Percentiles rank a stretch among this genome's conserved stretches.
Evolutionary conservation across 2,797 vertebrate species (phyloP).

Genomic region (Picus viridis): DNA sequence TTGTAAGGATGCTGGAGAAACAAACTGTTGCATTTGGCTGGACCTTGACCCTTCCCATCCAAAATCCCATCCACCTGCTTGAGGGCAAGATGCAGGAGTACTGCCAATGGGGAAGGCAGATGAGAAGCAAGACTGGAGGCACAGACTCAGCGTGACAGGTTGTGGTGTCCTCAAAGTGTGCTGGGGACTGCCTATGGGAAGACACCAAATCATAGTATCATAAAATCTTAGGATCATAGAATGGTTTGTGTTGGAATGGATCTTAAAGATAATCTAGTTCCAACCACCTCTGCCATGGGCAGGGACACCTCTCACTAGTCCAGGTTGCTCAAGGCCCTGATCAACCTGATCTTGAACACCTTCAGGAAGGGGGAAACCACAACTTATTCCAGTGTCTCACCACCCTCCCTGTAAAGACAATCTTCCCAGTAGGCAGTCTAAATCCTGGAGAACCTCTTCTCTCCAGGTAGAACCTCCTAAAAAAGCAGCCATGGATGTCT

Average conservation of each 20-base stretch:
- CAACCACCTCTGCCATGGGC: no score
- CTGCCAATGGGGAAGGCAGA: not conserved
- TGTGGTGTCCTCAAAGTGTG: fast-evolving
- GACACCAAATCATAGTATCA: no score
- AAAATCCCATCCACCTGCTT: not conserved
- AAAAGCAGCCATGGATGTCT: fast-evolving
- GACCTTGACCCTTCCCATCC: not conserved
- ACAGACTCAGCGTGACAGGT: fast-evolving
- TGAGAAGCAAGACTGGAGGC: not conserved
- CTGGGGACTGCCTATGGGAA: not conserved
- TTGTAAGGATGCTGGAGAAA: not conserved
- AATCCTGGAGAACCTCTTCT: not conserved
- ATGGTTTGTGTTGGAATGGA: no score
- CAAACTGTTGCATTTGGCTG: not conserved
- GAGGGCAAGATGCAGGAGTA: not conserved
- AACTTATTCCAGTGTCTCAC: no score
- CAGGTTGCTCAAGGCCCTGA: no score
- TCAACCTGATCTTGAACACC: no score
- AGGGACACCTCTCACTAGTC: no score
- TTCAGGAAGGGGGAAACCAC: no score
- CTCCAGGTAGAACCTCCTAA: not conserved
- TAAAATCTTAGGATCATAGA: no score
- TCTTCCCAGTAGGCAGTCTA: no score
- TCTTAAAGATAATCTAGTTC: no score
- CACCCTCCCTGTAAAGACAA: no score